A percentile compares a stretch with the other conserved stretches of the same genome.
Evolutionary conservation across 2,797 vertebrate genomes (phyloP).

Genomic region (Strix occidentalis): DNA sequence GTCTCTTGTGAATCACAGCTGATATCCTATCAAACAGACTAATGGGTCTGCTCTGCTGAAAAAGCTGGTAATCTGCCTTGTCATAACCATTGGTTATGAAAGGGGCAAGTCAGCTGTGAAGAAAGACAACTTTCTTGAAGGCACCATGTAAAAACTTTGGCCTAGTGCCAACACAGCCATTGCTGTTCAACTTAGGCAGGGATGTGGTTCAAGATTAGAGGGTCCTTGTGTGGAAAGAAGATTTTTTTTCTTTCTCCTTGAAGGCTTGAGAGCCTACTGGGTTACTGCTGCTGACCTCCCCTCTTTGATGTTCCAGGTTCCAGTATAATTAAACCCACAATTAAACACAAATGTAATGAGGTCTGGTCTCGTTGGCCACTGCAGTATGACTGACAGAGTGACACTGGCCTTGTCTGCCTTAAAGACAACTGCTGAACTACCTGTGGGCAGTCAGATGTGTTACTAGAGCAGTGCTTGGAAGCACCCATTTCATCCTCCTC

Average conservation of each 20-base stretch:
- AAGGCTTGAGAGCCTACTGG: background rate
- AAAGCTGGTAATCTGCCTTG: slow-evolving; percentile 5
- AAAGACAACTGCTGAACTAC: background rate
- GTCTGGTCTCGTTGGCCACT: background rate
- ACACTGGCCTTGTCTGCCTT: background rate
- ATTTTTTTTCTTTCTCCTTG: background rate
- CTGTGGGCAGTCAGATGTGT: background rate
- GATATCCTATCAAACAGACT: background rate
- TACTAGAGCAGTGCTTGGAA: background rate
- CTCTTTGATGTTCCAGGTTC: background rate
- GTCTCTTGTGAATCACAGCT: background rate
- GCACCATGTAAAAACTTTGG: background rate
- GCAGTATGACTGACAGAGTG: background rate
- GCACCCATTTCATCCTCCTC: background rate
- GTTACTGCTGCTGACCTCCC: background rate
- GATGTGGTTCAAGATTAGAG: background rate
- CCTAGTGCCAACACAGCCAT: background rate
- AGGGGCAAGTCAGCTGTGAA: background rate
- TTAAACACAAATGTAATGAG: background rate
- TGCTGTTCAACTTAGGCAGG: background rate
- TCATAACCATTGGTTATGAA: background rate
- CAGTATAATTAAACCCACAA: background rate
- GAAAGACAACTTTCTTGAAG: slow-evolving; percentile 7
- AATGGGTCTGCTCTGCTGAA: background rate
- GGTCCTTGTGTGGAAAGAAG: background rate